Evolutionary conservation across 2,797 vertebrate species (phyloP).

Genomic region (Tenualosa thibaudeaui): DNA sequence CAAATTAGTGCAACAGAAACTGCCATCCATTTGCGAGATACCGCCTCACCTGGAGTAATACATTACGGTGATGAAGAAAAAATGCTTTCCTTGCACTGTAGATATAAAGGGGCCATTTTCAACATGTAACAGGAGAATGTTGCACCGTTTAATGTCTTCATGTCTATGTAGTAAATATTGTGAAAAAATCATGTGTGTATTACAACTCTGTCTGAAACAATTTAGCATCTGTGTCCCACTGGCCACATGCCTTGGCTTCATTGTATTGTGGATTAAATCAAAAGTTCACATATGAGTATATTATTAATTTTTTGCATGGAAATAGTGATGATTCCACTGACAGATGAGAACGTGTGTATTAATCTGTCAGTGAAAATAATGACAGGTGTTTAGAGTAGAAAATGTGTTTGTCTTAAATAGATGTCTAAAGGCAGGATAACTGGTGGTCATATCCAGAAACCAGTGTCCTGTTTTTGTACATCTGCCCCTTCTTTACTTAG

Average conservation of each 20-base stretch:
- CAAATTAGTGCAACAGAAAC: conserved; percentile 93
- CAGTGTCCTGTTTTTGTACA: background rate
- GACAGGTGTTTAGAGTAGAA: background rate
- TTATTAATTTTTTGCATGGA: background rate
- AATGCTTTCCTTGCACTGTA: conserved; percentile 71
- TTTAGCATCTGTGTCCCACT: background rate
- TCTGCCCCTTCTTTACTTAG: background rate
- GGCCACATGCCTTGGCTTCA: background rate
- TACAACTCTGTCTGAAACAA: background rate
- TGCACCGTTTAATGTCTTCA: conserved; percentile 2
- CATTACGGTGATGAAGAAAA: conserved; percentile 76
- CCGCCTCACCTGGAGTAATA: conserved; percentile 88
- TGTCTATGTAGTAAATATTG: background rate
- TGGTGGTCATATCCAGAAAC: background rate
- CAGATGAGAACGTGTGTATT: background rate
- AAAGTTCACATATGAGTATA: background rate
- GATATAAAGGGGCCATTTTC: conserved; percentile 25
- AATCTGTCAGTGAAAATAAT: background rate
- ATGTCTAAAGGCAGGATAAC: background rate
- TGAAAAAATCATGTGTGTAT: background rate
- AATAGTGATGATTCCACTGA: background rate
- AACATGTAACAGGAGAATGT: conserved; percentile 7
- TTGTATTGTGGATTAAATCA: background rate
- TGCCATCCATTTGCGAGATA: conserved; percentile 89
- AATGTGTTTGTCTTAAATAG: background rate